phyloP scores from a whole-genome alignment of 2,888 invertebrate genomes.

The Meloe dianella region DNA sequence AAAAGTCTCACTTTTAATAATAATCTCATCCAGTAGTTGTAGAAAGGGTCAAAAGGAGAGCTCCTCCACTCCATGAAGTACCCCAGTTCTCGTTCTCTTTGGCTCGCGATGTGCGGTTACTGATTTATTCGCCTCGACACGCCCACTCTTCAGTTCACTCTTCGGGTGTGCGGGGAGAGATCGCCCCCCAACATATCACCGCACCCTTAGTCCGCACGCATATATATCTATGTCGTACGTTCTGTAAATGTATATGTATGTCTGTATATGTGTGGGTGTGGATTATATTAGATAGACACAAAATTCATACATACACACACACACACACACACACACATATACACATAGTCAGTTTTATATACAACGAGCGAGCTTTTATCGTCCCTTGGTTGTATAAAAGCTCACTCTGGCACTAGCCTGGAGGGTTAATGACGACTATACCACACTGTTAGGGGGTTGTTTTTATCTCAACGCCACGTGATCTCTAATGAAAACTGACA shows the following conservation, averaged over 20 bases:
- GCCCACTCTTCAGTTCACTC: slow-evolving; percentile 51
- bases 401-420: slow-evolving; percentile 17
- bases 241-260: not conserved
- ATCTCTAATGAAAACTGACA: slow-evolving; percentile 33
- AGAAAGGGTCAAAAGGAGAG: not conserved
- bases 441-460: slow-evolving; percentile 31
- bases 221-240: slow-evolving; percentile 12
- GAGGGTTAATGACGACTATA: slow-evolving; percentile 35
- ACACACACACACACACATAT: not conserved
- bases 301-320: not conserved
- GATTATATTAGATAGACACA: not conserved
- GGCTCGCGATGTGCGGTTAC: slow-evolving; percentile 47
- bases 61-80: slow-evolving; percentile 21
- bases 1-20: not conserved
- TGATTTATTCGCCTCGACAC: slow-evolving; percentile 57
- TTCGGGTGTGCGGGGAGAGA: slow-evolving; percentile 42
- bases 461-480: slow-evolving; percentile 33
- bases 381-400: slow-evolving; percentile 32
- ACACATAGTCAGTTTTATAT: slow-evolving; percentile 13
- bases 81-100: slow-evolving; percentile 28
- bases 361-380: slow-evolving; percentile 29
- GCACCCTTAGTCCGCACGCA: slow-evolving; percentile 38
- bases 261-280: not conserved
- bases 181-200: slow-evolving; percentile 35
- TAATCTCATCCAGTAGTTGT: not conserved